phyloP scores from a whole-genome alignment of 2,113 vertebrate species.

The Nycticorax nycticorax region DNA sequence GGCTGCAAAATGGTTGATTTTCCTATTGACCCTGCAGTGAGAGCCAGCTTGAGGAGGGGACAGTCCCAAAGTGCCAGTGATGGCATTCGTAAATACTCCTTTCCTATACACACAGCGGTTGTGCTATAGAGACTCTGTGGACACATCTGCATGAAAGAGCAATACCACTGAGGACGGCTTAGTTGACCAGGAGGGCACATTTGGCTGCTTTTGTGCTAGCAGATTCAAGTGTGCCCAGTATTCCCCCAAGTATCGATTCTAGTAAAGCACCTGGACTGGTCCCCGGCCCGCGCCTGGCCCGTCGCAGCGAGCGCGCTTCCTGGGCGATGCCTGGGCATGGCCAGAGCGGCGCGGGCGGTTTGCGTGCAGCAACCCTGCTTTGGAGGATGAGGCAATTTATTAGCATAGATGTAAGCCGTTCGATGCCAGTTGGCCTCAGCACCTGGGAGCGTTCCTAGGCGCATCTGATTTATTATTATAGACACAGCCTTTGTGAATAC shows the following conservation, averaged over 20 bases:
- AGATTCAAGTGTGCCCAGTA: rapidly evolving
- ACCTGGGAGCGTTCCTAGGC: neutral
- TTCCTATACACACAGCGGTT: rapidly evolving
- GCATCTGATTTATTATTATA: neutral
- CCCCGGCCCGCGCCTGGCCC: neutral
- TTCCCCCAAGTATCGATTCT: neutral
- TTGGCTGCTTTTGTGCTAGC: neutral
- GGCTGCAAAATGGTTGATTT: neutral
- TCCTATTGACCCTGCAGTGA: neutral
- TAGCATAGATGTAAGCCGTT: neutral
- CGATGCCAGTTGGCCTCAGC: slow-evolving; percentile 6
- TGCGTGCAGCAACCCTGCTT: neutral
- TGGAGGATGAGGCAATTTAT: neutral
- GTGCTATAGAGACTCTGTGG: neutral
- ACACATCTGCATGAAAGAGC: neutral
- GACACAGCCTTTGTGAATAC: neutral
- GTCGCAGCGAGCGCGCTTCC: rapidly evolving
- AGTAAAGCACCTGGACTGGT: neutral
- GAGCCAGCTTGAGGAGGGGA: neutral
- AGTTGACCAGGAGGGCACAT: neutral
- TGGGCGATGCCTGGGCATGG: neutral
- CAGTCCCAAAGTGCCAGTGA: neutral
- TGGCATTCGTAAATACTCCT: neutral
- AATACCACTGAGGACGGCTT: neutral
- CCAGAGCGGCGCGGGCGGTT: neutral